Evolutionary conservation across 2,888 invertebrate species (phyloP).

Genomic region (Hyalella azteca): DNA sequence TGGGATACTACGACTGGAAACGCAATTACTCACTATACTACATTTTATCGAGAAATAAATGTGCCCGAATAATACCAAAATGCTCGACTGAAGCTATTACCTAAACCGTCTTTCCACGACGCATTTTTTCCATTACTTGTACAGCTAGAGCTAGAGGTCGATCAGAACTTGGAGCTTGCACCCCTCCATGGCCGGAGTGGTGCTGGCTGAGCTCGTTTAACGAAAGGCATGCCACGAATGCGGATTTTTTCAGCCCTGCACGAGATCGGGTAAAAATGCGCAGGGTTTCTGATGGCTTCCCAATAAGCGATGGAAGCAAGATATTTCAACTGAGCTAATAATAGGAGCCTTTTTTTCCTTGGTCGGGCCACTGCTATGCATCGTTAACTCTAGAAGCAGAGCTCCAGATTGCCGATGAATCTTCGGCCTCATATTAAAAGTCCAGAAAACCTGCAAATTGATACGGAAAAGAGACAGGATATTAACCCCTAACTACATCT

Average conservation of each 20-base stretch:
- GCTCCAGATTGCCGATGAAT: conserved; percentile 27
- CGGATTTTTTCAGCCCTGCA: neutral
- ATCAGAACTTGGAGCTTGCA: too few relatives aligned
- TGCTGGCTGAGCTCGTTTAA: neutral
- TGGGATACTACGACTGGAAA: too few relatives aligned
- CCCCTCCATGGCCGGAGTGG: too few relatives aligned
- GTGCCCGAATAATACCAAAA: too few relatives aligned
- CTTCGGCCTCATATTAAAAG: conserved; percentile 16
- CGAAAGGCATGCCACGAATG: neutral
- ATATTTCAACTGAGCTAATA: conserved; percentile 5
- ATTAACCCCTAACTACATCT: conserved; percentile 25
- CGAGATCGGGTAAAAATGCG: neutral
- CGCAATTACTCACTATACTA: too few relatives aligned
- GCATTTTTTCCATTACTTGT: too few relatives aligned
- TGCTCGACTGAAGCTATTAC: too few relatives aligned
- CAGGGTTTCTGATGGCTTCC: neutral
- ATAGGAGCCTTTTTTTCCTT: neutral
- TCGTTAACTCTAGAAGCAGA: neutral
- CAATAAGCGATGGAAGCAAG: conserved; percentile 17
- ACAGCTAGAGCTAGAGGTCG: too few relatives aligned
- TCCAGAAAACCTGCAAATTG: conserved; percentile 29
- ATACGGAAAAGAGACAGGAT: conserved; percentile 35
- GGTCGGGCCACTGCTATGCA: neutral
- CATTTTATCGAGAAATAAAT: too few relatives aligned
- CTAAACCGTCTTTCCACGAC: too few relatives aligned